Conservation (phyloP, 1,140 invertebrate species). For the Drosophila azteca region DNA sequence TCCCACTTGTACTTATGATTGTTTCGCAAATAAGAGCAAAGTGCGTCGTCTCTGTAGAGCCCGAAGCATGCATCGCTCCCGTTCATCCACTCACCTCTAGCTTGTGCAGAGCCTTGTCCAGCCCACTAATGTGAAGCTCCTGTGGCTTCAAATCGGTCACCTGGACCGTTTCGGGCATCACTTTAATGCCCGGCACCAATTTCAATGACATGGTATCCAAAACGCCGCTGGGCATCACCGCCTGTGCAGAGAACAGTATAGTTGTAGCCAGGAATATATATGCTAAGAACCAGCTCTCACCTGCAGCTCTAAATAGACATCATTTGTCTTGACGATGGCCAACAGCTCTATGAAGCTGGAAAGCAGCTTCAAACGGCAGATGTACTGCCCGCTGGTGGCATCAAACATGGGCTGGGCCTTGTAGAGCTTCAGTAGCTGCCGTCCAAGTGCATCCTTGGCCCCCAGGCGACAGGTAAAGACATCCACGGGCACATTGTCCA, state of each 20-base stretch:
- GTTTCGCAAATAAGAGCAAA: conserved; percentile 22
- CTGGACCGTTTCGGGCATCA: conserved; percentile 53
- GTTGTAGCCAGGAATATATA: too few species aligned
- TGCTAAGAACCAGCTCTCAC: conserved; percentile 34
- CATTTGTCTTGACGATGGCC: conserved; percentile 65
- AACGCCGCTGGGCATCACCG: conserved; percentile 65
- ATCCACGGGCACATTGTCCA: conserved; percentile 59
- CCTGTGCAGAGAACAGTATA: conserved; percentile 39
- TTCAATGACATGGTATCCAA: conserved; percentile 76
- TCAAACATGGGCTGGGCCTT: conserved; percentile 72
- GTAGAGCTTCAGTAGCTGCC: conserved; percentile 67
- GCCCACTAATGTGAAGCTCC: conserved; percentile 74
- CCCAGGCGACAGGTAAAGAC: conserved; percentile 66
- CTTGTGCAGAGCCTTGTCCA: conserved; percentile 79
- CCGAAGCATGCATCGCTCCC: conserved; percentile 7
- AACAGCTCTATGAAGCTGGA: conserved; percentile 69
- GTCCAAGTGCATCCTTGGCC: conserved; percentile 63
- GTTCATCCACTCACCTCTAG: conserved; percentile 70
- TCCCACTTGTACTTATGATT: conserved; percentile 36
- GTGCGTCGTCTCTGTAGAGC: conserved; percentile 5
- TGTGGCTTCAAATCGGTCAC: conserved; percentile 67
- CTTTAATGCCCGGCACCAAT: conserved; percentile 77
- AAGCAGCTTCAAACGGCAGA: conserved; percentile 63
- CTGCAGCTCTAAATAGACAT: conserved; percentile 73
- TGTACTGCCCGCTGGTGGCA: conserved; percentile 54